Conservation (phyloP, 64 coral and sea anemone genomes). For the Montipora efflorescens region DNA sequence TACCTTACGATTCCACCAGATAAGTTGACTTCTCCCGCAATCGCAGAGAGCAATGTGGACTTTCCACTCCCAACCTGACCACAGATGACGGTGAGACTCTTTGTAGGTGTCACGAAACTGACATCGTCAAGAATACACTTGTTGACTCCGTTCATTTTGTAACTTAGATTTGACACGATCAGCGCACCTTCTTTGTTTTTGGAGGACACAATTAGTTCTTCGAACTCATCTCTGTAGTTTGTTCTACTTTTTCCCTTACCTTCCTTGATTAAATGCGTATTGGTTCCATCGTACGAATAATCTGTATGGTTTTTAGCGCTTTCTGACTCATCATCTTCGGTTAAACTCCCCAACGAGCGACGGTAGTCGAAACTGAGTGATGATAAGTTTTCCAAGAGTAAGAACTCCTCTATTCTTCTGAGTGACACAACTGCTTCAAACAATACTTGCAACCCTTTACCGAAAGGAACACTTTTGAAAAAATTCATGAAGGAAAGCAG, state of each 20-base stretch:
- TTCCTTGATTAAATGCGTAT: not conserved
- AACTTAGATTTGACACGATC: not conserved
- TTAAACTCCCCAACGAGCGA: not conserved
- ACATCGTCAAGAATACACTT: not conserved
- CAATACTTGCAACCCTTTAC: not conserved
- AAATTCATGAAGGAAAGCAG: not conserved
- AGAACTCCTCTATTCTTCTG: constrained; percentile 2
- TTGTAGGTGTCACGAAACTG: not conserved
- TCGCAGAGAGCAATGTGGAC: constrained; percentile 1
- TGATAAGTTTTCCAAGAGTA: not conserved
- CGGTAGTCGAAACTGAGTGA: not conserved
- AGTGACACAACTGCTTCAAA: not conserved
- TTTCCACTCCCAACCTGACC: constrained; percentile 16
- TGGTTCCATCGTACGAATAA: too few relatives aligned
- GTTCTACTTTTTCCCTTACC: not conserved
- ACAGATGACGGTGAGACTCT: not conserved
- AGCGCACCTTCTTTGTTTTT: not conserved
- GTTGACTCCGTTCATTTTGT: not conserved
- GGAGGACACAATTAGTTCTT: not conserved
- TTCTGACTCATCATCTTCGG: too few relatives aligned
- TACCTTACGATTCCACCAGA: not conserved
- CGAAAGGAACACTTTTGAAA: not conserved
- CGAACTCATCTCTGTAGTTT: too few relatives aligned
- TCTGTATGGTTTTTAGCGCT: too few relatives aligned
- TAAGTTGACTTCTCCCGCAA: not conserved